Conservation (phyloP, 2,113 vertebrate genomes). For the Phalacrocorax pelagicus region DNA sequence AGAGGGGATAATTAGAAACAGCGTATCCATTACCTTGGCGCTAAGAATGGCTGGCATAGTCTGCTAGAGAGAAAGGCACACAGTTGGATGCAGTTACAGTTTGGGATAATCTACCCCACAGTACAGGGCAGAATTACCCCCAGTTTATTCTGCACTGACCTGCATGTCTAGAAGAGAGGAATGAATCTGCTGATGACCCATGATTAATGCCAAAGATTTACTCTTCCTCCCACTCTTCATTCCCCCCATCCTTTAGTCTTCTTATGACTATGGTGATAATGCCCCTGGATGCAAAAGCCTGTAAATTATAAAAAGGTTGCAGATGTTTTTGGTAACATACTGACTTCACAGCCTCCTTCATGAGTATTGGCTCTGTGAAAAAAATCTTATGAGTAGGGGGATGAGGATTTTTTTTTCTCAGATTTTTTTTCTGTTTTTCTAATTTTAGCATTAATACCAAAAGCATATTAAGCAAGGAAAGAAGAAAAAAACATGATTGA, state of each 20-base stretch:
- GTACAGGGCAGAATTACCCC: neutral
- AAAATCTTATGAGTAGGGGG: neutral
- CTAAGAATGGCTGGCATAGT: neutral
- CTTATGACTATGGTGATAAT: constrained; percentile 31
- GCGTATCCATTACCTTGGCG: neutral
- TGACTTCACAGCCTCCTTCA: neutral
- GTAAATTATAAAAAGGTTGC: constrained; percentile 38
- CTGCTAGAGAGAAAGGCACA: neutral
- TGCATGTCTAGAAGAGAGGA: neutral
- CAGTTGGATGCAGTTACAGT: neutral
- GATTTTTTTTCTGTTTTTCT: neutral
- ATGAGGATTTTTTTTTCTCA: neutral
- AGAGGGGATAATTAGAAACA: neutral
- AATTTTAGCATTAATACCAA: neutral
- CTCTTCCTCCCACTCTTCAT: neutral
- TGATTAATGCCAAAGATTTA: neutral
- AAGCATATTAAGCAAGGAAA: neutral
- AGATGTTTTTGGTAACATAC: neutral
- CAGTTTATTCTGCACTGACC: neutral
- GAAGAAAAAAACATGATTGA: neutral
- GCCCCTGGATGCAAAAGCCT: constrained; percentile 35
- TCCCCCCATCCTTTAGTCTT: neutral
- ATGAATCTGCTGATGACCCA: neutral
- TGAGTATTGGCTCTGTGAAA: neutral
- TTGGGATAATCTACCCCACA: neutral